Evolutionary conservation across 2,888 invertebrate genomes (phyloP), one percentile per base, ranked within the genome.

Genomic region (Fissipunctia ypsillon): DNA sequence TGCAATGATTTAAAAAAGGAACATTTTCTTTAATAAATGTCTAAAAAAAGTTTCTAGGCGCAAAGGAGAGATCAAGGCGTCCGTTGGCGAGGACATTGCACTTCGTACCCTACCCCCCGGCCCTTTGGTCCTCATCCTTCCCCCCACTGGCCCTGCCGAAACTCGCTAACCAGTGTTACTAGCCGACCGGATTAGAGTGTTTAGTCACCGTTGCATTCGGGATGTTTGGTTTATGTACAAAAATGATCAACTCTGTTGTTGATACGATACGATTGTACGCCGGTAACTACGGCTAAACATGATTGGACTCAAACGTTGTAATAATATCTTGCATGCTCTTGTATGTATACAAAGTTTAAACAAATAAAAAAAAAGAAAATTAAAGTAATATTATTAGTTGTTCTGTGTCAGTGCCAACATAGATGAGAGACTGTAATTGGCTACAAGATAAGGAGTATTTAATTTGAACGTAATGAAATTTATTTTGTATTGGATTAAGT

Each of bases 21-120:
- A 77, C 76, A 85, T 78, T 81, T 85, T 83, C 78, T 89, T 90
- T 88, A 87, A 90, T 91, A 93, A 90, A 89, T 89, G 90, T 91
- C 88, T 90, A n/a, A n/a, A n/a, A n/a, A n/a, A 91, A 88, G 91
- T 89, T 88, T 90, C 90, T 90, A 90, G 93, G 83, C 87, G 86
- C 78, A 79, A 84, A 83, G 90, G 90, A 87, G 87, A 90, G 91
- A 92, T 90, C 91, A 91, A 92, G 93, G 93, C 95, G 95, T 94
- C 94, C 93, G 95, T 95, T 95, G 90, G 94, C 95, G 96, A 96
- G 96, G 96, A 96, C 96, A 95, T 96, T 96, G 96, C 96, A 96
- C 96, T 96, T 95, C 92, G 92, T 88, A 85, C 89, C 85, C 70
- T 35, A 85, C 90, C 70, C 41, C 86, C 90, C 90, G 80, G 88